These are phyloP conservation scores for Hipparchia sbordonii DNA, from an alignment of 2,888 invertebrate species.

Conservation along the genomic window DNA sequence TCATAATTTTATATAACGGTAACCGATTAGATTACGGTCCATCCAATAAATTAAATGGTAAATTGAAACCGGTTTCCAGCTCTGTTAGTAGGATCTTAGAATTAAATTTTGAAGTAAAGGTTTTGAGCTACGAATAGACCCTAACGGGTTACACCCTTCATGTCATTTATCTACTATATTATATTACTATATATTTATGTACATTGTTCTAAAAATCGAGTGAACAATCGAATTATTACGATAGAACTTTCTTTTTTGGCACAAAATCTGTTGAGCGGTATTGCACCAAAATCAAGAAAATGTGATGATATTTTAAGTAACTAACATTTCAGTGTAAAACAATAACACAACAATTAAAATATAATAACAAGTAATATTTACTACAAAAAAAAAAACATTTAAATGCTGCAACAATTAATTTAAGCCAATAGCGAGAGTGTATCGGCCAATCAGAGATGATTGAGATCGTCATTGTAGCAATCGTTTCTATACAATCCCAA, in stretches of 20 bases:
- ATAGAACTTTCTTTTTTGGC: conserved; percentile 56
- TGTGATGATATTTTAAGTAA: conserved; percentile 17
- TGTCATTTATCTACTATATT: conserved; percentile 62
- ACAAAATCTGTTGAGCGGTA: conserved; percentile 62
- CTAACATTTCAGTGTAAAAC: conserved; percentile 9
- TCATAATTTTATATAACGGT: no score
- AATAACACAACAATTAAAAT: conserved; percentile 32
- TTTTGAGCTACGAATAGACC: conserved; percentile 70
- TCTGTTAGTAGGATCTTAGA: conserved; percentile 61
- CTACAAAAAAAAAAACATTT: conserved; percentile 18
- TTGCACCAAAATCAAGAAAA: conserved; percentile 39
- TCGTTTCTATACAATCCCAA: no score
- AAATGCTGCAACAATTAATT: no score
- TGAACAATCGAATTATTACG: conserved; percentile 27
- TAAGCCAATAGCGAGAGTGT: no score
- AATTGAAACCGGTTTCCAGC: conserved; percentile 37
- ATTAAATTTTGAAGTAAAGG: conserved; percentile 67
- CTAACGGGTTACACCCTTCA: conserved; percentile 62
- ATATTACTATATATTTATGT: conserved; percentile 69
- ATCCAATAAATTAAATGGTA: no score
- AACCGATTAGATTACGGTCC: no score
- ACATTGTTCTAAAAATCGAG: conserved; percentile 75
- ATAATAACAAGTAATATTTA: conserved; percentile 28
- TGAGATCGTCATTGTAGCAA: no score
- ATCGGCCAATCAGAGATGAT: no score